Percentiles rank a stretch among this genome's conserved stretches.
These are phyloP conservation scores for Yponomeuta plumbellus DNA, from an alignment of 2,888 invertebrate species.

Conservation along the genomic window DNA sequence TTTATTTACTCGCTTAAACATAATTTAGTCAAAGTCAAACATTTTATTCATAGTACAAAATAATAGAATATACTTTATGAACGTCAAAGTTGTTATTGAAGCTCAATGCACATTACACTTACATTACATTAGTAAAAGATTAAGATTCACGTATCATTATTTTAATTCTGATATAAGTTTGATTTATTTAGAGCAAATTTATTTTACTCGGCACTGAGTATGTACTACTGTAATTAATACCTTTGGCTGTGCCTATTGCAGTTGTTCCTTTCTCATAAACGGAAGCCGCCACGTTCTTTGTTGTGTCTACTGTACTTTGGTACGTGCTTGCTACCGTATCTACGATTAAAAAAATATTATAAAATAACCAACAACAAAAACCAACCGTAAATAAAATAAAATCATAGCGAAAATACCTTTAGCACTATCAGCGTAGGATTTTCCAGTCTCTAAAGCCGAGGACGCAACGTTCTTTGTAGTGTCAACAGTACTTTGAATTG, in stretches of 20 bases:
- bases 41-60: no score
- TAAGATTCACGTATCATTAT: no score
- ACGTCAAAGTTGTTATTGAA: no score
- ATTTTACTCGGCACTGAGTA: no score
- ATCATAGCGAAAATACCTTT: conserved; percentile 32
- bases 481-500: conserved; percentile 33
- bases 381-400: no score
- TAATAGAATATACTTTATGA: no score
- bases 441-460: conserved; percentile 33
- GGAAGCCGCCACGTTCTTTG: conserved; percentile 33
- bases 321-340: conserved; percentile 44
- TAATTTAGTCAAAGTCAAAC: no score
- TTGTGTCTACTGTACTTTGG: conserved; percentile 43
- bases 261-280: not conserved
- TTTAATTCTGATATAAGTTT: no score
- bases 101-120: no score
- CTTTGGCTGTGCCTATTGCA: conserved; percentile 40
- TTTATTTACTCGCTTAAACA: no score
- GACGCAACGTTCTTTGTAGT: conserved; percentile 34
- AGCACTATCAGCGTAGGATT: conserved; percentile 30
- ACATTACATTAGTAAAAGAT: no score
- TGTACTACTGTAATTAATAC: conserved; percentile 22
- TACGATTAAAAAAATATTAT: conserved; percentile 24
- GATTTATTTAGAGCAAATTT: no score
- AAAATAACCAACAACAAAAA: not conserved